A percentile compares a stretch with the other conserved stretches of the same genome.
Conservation (phyloP, 53 echinoderm and acorn worm species). For the Zoroaster sp. region DNA sequence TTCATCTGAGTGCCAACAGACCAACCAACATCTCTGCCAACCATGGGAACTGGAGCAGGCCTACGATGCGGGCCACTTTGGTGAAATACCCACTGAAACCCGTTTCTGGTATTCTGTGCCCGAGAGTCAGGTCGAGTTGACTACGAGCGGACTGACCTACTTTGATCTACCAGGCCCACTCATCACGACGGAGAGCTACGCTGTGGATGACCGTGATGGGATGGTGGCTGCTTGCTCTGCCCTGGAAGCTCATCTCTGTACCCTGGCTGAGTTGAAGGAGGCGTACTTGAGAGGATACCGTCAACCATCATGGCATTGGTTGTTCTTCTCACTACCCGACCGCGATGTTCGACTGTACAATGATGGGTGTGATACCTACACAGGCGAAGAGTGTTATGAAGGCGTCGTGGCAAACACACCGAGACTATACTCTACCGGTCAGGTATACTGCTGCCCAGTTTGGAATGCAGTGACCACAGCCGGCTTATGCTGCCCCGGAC, state of each 20-base stretch:
- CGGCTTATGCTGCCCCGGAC: background rate
- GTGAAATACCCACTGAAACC: background rate
- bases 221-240: background rate
- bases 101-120: constrained; percentile 4
- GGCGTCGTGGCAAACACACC: background rate
- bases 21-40: background rate
- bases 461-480: background rate
- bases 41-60: background rate
- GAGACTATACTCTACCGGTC: background rate
- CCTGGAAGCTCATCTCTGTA: background rate
- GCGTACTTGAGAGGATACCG: background rate
- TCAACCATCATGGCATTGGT: background rate
- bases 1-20: background rate
- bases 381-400: background rate
- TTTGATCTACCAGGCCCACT: background rate
- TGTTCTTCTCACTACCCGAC: background rate
- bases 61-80: background rate
- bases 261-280: constrained; percentile 19
- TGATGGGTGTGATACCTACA: background rate
- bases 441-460: background rate
- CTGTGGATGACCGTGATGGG: background rate
- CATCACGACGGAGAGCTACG: background rate
- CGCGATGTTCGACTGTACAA: background rate
- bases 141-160: constrained; percentile 9
- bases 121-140: background rate